Evolutionary conservation across 2,797 vertebrate genomes (phyloP).

Genomic region (Pseudocheirus occidentalis): DNA sequence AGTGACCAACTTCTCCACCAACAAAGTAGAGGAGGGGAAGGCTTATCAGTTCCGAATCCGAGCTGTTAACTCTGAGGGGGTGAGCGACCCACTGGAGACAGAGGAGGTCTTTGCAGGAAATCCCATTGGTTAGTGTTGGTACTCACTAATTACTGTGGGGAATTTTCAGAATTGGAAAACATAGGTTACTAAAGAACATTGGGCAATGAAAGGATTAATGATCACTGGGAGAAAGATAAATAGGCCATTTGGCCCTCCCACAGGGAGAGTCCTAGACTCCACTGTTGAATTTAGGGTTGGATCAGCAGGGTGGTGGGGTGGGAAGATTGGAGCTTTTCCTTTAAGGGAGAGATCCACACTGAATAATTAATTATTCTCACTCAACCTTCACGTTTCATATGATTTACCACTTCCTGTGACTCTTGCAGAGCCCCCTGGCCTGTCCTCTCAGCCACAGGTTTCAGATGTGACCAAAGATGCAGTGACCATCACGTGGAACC

Average conservation of each 20-base stretch:
- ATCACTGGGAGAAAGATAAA: neutral
- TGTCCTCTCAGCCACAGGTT: slow-evolving; percentile 80
- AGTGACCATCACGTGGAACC: slow-evolving; percentile 83
- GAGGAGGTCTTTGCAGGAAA: slow-evolving; percentile 83
- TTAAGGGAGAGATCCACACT: slow-evolving; percentile 5
- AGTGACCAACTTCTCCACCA: slow-evolving; percentile 79
- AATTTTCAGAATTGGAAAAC: neutral
- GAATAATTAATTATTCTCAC: neutral
- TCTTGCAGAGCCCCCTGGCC: slow-evolving; percentile 78
- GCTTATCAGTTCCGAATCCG: slow-evolving; percentile 82
- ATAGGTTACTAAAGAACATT: neutral
- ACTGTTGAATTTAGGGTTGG: neutral
- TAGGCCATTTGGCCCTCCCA: neutral
- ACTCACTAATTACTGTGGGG: neutral
- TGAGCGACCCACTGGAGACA: slow-evolving; percentile 82
- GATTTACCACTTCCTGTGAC: neutral
- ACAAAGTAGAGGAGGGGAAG: slow-evolving; percentile 83
- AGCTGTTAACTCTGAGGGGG: slow-evolving; percentile 81
- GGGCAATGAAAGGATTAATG: neutral
- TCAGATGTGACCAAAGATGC: slow-evolving; percentile 82
- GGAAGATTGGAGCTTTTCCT: neutral
- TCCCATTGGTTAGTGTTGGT: slow-evolving; percentile 79
- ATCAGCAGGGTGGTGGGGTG: neutral
- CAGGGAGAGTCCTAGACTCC: neutral
- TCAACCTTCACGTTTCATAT: neutral